Evolutionary conservation across 2,113 vertebrate species (phyloP).

Genomic region (Pteruthius melanotis): DNA sequence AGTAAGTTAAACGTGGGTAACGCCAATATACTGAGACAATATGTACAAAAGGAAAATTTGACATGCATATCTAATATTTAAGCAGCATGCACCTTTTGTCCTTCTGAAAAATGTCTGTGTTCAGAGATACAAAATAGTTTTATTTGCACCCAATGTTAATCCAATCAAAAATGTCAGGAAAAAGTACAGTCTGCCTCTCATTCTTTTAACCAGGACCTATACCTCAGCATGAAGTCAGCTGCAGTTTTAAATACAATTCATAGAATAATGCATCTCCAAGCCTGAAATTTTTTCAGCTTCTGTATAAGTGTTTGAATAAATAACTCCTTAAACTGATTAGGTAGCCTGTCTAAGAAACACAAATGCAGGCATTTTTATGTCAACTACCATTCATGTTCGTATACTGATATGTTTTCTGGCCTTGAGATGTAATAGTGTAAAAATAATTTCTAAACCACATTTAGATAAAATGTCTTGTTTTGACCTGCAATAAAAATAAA

Average conservation of each 20-base stretch:
- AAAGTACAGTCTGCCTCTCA: not conserved
- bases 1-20: not conserved
- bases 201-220: not conserved
- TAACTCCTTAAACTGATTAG: conserved; percentile 24
- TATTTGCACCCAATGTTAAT: not conserved
- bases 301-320: conserved; percentile 11
- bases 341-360: not conserved
- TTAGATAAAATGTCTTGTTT: not conserved
- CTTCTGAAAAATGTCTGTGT: conserved; percentile 8
- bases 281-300: not conserved
- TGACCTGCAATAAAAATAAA: conserved; percentile 2
- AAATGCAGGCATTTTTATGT: not conserved
- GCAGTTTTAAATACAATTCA: conserved; percentile 5
- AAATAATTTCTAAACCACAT: not conserved
- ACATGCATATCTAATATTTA: not conserved
- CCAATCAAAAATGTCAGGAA: not conserved
- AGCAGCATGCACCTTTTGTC: not conserved
- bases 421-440: not conserved
- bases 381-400: not conserved
- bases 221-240: not conserved
- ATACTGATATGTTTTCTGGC: not conserved
- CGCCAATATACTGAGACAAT: not conserved
- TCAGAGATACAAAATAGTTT: not conserved
- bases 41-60: not conserved
- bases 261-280: not conserved